Evolutionary conservation across 2,888 invertebrate genomes (phyloP).

Genomic region (Zaprionus bogoriensis): DNA sequence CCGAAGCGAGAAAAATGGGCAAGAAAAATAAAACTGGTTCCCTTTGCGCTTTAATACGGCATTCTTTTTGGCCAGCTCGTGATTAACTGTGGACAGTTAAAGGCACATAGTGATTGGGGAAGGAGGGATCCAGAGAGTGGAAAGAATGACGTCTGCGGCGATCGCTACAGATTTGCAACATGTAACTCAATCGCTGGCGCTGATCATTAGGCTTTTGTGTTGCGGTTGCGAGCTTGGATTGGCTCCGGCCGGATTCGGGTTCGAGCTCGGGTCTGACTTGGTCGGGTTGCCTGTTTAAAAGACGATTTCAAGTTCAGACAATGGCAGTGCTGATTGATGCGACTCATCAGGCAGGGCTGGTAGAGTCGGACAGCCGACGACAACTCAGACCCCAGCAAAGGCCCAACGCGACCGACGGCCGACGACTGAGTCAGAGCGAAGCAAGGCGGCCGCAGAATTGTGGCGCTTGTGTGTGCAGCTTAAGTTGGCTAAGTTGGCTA

Average conservation of each 20-base stretch:
- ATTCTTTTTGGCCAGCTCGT: conserved; percentile 66
- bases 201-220: conserved; percentile 77
- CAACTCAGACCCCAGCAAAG: not conserved
- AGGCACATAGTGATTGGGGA: conserved; percentile 12
- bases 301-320: conserved; percentile 75
- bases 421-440: conserved; percentile 1
- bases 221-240: conserved; percentile 39
- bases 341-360: conserved; percentile 58
- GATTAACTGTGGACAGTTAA: conserved; percentile 73
- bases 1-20: conserved; percentile 11
- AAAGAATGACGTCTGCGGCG: conserved; percentile 22
- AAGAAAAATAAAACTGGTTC: conserved; percentile 42
- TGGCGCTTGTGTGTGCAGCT: conserved; percentile 52
- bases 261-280: not conserved
- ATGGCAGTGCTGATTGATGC: conserved; percentile 69
- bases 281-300: conserved; percentile 57
- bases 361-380: no score
- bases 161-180: conserved; percentile 67
- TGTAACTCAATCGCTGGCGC: conserved; percentile 77
- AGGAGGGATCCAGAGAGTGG: not conserved
- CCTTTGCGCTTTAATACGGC: conserved; percentile 60
- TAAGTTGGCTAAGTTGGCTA: conserved; percentile 50
- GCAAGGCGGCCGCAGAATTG: conserved; percentile 12
- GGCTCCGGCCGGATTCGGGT: not conserved
- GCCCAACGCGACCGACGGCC: not conserved